Percentiles rank a stretch among this genome's conserved stretches.
Conservation (phyloP, 2,113 vertebrate genomes). For the Ammodytes dubius region DNA sequence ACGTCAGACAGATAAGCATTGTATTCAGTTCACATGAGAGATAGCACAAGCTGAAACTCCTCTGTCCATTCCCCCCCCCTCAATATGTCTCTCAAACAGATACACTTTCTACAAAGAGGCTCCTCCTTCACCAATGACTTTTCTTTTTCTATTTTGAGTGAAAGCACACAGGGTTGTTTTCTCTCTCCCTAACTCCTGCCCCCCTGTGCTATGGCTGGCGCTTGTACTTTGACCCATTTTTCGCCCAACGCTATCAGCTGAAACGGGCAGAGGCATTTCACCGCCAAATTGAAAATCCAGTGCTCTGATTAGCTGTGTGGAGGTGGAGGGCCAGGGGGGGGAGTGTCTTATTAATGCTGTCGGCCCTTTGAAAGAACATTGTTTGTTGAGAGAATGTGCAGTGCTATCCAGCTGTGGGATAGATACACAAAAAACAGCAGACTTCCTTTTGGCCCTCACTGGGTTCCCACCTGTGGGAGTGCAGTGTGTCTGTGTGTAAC, state of each 20-base stretch:
- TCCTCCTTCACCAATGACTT: neutral
- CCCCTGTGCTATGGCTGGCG: slow-evolving; percentile 28
- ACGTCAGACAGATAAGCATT: neutral
- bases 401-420: slow-evolving; percentile 70
- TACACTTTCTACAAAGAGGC: neutral
- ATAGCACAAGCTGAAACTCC: slow-evolving; percentile 3
- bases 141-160: slow-evolving; percentile 44
- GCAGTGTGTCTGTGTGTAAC: slow-evolving; percentile 17
- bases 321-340: slow-evolving; percentile 1
- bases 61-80: neutral
- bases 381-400: slow-evolving; percentile 47
- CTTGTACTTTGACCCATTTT: slow-evolving; percentile 82
- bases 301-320: slow-evolving; percentile 63
- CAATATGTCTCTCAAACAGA: neutral
- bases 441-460: slow-evolving; percentile 22
- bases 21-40: neutral
- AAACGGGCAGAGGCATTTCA: slow-evolving; percentile 52
- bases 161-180: slow-evolving; percentile 61
- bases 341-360: slow-evolving; percentile 59
- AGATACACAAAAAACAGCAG: slow-evolving; percentile 64
- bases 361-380: slow-evolving; percentile 44
- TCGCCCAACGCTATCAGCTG: slow-evolving; percentile 67
- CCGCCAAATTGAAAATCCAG: slow-evolving; percentile 71
- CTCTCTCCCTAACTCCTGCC: slow-evolving; percentile 22
- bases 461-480: slow-evolving; percentile 77